phyloP scores from a whole-genome alignment of 2,888 invertebrate genomes.

The Pterobdella sp. region DNA sequence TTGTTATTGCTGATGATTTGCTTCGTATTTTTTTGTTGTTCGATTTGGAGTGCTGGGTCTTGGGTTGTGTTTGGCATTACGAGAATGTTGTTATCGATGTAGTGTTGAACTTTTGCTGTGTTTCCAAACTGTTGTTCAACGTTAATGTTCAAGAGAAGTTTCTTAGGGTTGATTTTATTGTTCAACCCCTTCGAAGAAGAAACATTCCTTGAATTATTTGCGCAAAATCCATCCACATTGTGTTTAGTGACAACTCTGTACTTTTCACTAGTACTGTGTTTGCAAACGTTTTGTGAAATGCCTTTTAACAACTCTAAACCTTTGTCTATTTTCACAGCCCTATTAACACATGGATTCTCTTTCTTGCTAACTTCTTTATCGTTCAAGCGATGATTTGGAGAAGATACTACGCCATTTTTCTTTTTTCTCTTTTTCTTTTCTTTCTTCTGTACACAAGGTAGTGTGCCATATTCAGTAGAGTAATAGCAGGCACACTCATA shows the following conservation, averaged over 20 bases:
- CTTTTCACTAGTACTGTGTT: background rate
- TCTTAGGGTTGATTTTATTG: too few relatives aligned
- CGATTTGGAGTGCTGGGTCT: too few relatives aligned
- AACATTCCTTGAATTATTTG: too few relatives aligned
- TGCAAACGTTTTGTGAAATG: background rate
- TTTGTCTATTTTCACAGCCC: background rate
- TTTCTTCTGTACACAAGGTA: background rate
- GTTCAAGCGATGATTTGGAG: background rate
- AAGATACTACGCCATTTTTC: background rate
- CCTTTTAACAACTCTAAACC: background rate
- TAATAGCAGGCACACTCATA: conserved; percentile 10
- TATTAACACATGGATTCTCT: background rate
- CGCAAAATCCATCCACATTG: too few relatives aligned
- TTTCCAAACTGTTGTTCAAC: too few relatives aligned
- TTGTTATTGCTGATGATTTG: background rate
- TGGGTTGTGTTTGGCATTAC: background rate
- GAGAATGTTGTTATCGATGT: background rate
- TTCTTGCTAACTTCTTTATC: background rate
- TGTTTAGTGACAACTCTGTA: conserved; percentile 1
- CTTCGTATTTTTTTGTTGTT: too few relatives aligned
- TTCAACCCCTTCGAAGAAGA: too few relatives aligned
- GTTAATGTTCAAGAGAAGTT: too few relatives aligned
- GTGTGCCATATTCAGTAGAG: background rate
- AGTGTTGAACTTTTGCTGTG: background rate
- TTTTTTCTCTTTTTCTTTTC: background rate